These are phyloP conservation scores for Psilanteris sp. DNA, from an alignment of 1,140 invertebrate genomes.

Conservation along the genomic window DNA sequence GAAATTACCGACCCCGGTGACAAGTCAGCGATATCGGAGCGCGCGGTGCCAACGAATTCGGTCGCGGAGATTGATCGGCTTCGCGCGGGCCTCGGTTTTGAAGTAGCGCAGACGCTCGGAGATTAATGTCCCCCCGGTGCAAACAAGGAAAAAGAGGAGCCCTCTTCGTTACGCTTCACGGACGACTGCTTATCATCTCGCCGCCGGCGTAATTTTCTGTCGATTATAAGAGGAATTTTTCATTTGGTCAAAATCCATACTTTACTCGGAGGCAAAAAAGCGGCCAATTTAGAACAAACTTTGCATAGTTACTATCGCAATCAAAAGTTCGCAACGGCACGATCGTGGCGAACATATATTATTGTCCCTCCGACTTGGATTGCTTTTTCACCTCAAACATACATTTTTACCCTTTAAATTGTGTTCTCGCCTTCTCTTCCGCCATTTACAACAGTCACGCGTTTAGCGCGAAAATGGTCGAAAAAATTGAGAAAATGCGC, in stretches of 20 bases:
- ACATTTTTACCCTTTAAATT: neutral
- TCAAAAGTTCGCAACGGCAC: slow-evolving; percentile 37
- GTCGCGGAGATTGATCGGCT: no score
- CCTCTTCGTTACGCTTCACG: slow-evolving; percentile 35
- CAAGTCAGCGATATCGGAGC: slow-evolving; percentile 45
- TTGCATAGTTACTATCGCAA: slow-evolving; percentile 50
- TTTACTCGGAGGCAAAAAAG: slow-evolving; percentile 11
- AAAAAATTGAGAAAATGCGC: slow-evolving; percentile 7
- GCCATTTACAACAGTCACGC: neutral
- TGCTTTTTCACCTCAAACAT: slow-evolving; percentile 5
- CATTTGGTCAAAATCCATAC: slow-evolving; percentile 39
- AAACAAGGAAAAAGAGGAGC: slow-evolving; percentile 2
- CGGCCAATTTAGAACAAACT: slow-evolving; percentile 50
- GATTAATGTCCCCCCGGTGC: slow-evolving; percentile 31
- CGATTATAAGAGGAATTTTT: slow-evolving; percentile 54
- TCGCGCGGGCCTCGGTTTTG: no score
- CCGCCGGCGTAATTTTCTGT: slow-evolving; percentile 45
- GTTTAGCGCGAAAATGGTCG: slow-evolving; percentile 14
- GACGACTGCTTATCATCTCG: slow-evolving; percentile 45
- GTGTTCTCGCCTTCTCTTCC: neutral
- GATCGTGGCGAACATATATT: slow-evolving; percentile 39
- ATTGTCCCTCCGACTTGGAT: slow-evolving; percentile 15
- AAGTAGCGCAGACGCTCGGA: slow-evolving; percentile 17
- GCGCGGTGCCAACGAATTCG: no score
- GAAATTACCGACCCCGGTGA: slow-evolving; percentile 34